A percentile compares a stretch with the other conserved stretches of the same genome.
Conservation (phyloP, 2,888 invertebrate species). For the Ophion slaviceki region DNA sequence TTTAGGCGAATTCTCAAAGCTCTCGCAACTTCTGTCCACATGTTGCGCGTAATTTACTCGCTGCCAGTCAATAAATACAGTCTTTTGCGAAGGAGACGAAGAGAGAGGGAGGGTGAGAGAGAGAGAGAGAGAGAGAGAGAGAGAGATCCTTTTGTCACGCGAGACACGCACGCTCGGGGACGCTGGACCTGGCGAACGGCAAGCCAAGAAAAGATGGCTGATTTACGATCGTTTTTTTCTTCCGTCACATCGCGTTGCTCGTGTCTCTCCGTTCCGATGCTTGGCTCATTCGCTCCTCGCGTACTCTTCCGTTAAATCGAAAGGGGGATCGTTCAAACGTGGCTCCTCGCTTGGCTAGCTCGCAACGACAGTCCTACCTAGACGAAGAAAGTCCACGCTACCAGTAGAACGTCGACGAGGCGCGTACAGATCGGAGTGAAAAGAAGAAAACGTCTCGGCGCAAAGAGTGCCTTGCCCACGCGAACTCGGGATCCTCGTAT, state of each 20-base stretch:
- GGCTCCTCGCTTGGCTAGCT: constrained; percentile 19
- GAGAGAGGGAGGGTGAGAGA: constrained; percentile 5
- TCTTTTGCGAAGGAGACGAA: constrained; percentile 48
- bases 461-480: constrained; percentile 50
- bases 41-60: constrained; percentile 46
- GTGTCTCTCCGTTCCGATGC: constrained; percentile 19
- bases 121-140: constrained; percentile 24
- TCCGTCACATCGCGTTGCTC: constrained; percentile 33
- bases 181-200: constrained; percentile 18
- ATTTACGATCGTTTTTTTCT: constrained; percentile 57
- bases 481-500: constrained; percentile 70
- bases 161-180: constrained; percentile 61
- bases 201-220: constrained; percentile 58
- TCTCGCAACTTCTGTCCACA: constrained; percentile 25
- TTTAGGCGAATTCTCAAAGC: constrained; percentile 54
- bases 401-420: constrained; percentile 2
- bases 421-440: background rate
- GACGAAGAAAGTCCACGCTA: constrained; percentile 29
- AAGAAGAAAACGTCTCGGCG: constrained; percentile 15
- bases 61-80: constrained; percentile 57
- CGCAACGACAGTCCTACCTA: background rate
- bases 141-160: constrained; percentile 55
- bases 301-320: constrained; percentile 53
- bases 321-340: constrained; percentile 29
- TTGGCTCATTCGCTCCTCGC: constrained; percentile 29